A percentile compares a stretch with the other conserved stretches of the same genome.
These are phyloP conservation scores for Spheniscus mendiculus DNA, from an alignment of 2,113 vertebrate species.

Conservation along the genomic window DNA sequence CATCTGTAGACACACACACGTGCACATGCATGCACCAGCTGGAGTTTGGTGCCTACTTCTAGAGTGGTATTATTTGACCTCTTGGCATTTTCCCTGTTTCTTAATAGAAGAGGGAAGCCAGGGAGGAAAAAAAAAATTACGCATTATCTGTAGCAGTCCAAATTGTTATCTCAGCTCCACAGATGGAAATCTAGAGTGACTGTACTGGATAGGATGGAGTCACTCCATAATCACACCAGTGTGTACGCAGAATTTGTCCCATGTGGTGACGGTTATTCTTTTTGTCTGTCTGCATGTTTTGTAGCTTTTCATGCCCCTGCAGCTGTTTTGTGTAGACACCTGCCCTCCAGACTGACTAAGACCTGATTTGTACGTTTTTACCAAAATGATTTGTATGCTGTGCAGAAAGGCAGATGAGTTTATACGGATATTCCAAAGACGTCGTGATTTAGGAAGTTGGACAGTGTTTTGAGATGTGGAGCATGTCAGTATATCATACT, in stretches of 20 bases:
- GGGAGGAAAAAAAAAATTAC: background rate
- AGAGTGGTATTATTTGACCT: background rate
- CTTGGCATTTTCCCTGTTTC: background rate
- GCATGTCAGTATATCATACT: background rate
- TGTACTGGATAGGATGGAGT: background rate
- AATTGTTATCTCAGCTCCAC: background rate
- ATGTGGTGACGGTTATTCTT: background rate
- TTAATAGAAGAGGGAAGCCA: background rate
- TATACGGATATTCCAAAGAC: background rate
- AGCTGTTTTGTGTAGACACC: background rate
- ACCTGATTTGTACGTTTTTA: background rate
- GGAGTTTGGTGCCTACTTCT: background rate
- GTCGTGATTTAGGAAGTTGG: background rate
- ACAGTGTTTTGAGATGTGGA: slow-evolving; percentile 37
- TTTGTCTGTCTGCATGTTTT: background rate
- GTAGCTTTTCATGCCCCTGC: background rate
- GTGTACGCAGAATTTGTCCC: background rate
- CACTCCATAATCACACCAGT: background rate
- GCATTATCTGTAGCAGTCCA: background rate
- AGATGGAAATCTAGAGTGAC: background rate
- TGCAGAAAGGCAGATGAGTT: background rate
- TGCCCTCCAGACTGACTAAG: background rate
- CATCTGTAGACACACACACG: background rate
- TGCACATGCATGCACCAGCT: rapidly evolving
- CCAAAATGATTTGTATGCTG: background rate